Conservation (phyloP, 1,140 invertebrate genomes). For the Octopus bimaculoides region DNA sequence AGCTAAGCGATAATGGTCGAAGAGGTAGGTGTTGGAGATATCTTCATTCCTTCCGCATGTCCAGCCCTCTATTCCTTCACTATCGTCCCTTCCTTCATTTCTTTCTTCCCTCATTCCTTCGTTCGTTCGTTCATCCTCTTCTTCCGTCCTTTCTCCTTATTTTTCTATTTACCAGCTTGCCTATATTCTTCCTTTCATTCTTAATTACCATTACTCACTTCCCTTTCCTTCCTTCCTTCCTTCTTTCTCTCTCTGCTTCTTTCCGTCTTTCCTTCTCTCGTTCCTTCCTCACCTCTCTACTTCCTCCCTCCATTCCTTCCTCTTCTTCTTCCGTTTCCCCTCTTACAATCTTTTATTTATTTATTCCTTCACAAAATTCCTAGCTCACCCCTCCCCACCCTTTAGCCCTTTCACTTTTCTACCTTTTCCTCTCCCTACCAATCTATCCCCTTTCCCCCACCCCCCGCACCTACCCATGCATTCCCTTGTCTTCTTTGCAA, state of each 20-base stretch:
- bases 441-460: too few relatives aligned
- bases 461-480: too few relatives aligned
- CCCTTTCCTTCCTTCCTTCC: not conserved
- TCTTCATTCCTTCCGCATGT: not conserved
- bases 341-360: too few relatives aligned
- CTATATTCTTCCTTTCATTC: not conserved
- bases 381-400: too few relatives aligned
- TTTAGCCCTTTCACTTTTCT: too few relatives aligned
- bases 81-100: not conserved
- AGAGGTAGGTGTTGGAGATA: too few relatives aligned
- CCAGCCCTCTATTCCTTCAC: not conserved
- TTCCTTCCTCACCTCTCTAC: not conserved
- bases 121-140: not conserved
- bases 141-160: not conserved
- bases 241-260: not conserved
- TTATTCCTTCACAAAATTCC: too few relatives aligned
- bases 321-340: not conserved
- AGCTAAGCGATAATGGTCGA: too few relatives aligned
- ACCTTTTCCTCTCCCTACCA: too few relatives aligned
- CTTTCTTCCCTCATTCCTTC: not conserved
- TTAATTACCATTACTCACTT: not conserved
- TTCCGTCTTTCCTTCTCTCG: not conserved
- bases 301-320: not conserved
- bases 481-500: too few relatives aligned
- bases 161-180: not conserved